Evolutionary conservation across 1,140 invertebrate genomes (phyloP), one percentile per base, ranked within the genome.

Genomic region (Drosophila cardini): DNA sequence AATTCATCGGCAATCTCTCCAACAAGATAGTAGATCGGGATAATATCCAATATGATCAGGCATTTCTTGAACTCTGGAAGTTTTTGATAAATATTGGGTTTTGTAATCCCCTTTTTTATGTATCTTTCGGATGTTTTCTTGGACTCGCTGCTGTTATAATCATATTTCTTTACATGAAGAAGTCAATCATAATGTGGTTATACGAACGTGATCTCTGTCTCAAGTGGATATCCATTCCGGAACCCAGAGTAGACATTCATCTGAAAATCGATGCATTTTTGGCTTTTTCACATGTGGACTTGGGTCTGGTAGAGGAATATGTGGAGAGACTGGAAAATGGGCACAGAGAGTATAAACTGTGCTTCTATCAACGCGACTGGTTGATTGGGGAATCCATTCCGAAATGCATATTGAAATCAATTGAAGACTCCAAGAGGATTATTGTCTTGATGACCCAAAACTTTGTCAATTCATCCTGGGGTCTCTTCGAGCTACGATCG

Each of bases 321-420:
- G 4, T 62, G 6, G 60, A 63, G 2, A 26, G 10, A 8, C 13
- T 63, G 6, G 60, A 63, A 34, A 26, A 16, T 2, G 32, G 60
- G 1, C n/a, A 4, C 0, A 34, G 46, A 5, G 34, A 16, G 18
- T 63, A 48, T 16, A 26, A 52, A 16, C 13, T 63, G 5, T 38
- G 60, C n/a, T 63, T 40, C 9, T 63, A 63, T 16, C 60, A 63
- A 11, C 60, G 60, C 2, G 60, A 63, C 4, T 63, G 60, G 46
- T 26, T 50, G 10, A 48, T 63, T 4, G 60, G 60, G 0, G 46
- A 63, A n/a, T 63, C 60, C 9, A 63, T 63, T 52, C 32, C 60
- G 6, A 32, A 34, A 11, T 50, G 60, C 46, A 63, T 63, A 16
- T 11, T 63, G 3, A 16, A 50, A 63, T 16, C 60, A 8, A 63